Base-by-base conservation (phyloP, 2,888 invertebrate genomes). In the Polydrusus pterygomalis region DNA sequence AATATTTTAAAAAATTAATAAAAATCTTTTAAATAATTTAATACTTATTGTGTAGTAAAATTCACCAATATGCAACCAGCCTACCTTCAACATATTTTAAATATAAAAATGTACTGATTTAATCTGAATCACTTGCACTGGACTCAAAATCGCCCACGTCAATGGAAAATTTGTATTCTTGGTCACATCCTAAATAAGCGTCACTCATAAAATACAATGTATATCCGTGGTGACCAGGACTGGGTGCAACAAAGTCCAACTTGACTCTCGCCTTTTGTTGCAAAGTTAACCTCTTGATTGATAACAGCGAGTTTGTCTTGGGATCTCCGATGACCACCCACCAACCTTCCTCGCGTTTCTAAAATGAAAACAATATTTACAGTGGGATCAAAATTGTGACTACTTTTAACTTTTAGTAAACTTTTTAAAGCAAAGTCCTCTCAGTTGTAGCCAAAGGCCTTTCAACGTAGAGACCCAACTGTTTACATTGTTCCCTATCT, bases 321-420 rank as follows among this genome's bases (percentile, higher is more conserved):
- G 97, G 96, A 86, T 99, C 98, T 0, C 99, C 99, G 80, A 99
- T 96, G 10, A 99, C 98, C 47, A 99, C 96, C 99, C 99, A 99
- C 96, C 96, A 96, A 65, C 96, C 96, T 87, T 96, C 96, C 85
- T 96, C 96, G 67, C 96, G 93, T 91, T 96, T 96, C 91, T 96
- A 65, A 54, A 38, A 30, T 38, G 25, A 49, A 20, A 13, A 34
- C 9, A 62, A 71, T 47, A 18, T 34, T 2, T 6, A 25, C 3
- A 34, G 5, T 25, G 25, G 1, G 1, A 25, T 25, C 1, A 25
- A 25, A 25, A 25, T 25, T 25, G 1, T 25, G 5, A 25, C 25
- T 25, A 25, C 25, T 25, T 25, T n/a, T n/a, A n/a, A n/a, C n/a
- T n/a, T n/a, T n/a, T n/a, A n/a, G n/a, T n/a, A n/a, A n/a, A n/a